These are phyloP conservation scores for Anastrepha ludens DNA, from an alignment of 1,140 invertebrate species.

Conservation along the genomic window DNA sequence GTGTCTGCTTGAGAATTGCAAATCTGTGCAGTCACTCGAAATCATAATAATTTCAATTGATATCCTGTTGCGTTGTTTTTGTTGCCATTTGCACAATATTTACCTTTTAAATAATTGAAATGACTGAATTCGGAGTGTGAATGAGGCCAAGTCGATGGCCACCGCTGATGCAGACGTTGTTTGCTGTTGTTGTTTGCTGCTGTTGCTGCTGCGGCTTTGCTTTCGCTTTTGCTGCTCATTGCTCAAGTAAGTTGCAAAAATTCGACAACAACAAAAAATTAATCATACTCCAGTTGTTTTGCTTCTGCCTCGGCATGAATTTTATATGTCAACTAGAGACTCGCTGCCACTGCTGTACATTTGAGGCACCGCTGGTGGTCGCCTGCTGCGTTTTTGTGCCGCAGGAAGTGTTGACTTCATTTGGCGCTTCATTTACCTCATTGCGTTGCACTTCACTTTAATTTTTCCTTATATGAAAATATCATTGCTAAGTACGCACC, in stretches of 20 bases:
- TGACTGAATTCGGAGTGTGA: slow-evolving; percentile 8
- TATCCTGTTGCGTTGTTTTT: slow-evolving; percentile 73
- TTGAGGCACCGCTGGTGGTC: slow-evolving; percentile 23
- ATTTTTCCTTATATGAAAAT: not conserved
- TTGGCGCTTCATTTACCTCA: slow-evolving; percentile 51
- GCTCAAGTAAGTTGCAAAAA: slow-evolving; percentile 33
- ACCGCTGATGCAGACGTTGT: not conserved
- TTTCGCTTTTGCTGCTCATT: not conserved
- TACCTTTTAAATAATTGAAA: slow-evolving; percentile 68
- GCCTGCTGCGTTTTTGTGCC: slow-evolving; percentile 46
- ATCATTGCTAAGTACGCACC: too few relatives aligned
- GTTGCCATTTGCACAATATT: slow-evolving; percentile 66
- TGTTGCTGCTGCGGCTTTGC: not conserved
- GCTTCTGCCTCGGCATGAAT: not conserved
- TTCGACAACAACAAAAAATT: not conserved
- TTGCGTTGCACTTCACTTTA: not conserved
- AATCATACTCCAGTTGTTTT: not conserved
- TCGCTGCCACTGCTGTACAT: slow-evolving; percentile 15
- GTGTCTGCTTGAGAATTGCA: not conserved
- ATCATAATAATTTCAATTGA: slow-evolving; percentile 66
- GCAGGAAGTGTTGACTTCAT: slow-evolving; percentile 47
- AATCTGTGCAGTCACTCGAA: slow-evolving; percentile 44
- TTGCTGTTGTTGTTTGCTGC: not conserved
- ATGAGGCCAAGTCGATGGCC: slow-evolving; percentile 32
- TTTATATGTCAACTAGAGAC: not conserved